Evolutionary conservation across 2,113 vertebrate genomes (phyloP), one percentile per base, ranked within the genome.

Genomic region (Cariama cristata): DNA sequence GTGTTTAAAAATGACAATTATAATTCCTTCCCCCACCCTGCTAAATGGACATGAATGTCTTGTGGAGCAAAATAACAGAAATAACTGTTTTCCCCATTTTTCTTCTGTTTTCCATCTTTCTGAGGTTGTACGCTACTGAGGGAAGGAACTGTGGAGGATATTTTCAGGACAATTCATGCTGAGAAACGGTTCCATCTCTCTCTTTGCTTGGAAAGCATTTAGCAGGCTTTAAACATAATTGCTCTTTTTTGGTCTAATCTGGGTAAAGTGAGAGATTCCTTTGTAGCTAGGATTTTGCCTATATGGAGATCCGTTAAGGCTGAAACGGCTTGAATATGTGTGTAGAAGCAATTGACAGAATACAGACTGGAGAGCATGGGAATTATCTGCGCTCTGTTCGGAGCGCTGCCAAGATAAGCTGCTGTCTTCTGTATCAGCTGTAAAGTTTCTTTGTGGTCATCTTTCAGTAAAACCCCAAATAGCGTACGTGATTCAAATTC

Each of bases 391-490:
- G 24, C 72, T 69, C 93, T 80, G 55, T 88, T 90, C 66, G 94
- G 94, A 96, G 47, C 0, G 0, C 67, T 93, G 97, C 95, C 96
- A 97, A 97, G 88, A 95, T 96, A 97, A 96, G 59, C 75, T 97
- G 77, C 95, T 94, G 88, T 95, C 75, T 81, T 94, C 88, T 95
- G 53, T 93, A 92, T 97, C 93, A 94, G 92, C 93, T 88, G 81
- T 88, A 80, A 94, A 90, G 79, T 92, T 88, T 93, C 92, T 80
- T 94, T 83, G 90, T 96, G 95, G 94, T 90, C 95, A 96, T 93
- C 82, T 79, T 83, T 80, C 88, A 83, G 72, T 74, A 83, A 96
- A 94, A 59, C 75, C 82, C 67, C 86, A 71, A 93, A 92, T 69
- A 95, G 90, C 5, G 0, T 50, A 23, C 58, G 1, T 97, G 75